Percentiles rank a stretch among this genome's conserved stretches.
Conservation (phyloP, 2,797 vertebrate genomes). For the Peromyscus aztecus region DNA sequence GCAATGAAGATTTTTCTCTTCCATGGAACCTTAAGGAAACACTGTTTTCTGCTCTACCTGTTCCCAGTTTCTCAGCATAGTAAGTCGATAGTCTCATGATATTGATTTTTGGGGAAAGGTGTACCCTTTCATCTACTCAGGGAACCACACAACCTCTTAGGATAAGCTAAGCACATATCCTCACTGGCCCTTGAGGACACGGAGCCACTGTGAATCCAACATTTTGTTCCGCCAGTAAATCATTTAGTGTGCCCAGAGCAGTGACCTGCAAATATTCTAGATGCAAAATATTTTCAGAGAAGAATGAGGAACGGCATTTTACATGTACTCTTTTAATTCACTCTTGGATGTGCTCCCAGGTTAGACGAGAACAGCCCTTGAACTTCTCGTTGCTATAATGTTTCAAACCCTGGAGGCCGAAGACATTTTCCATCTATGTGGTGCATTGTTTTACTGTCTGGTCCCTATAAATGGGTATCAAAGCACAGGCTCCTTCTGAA, state of each 20-base stretch:
- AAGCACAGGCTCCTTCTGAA: conserved; percentile 42
- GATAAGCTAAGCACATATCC: background rate
- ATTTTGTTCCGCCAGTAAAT: conserved; percentile 58
- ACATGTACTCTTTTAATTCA: background rate
- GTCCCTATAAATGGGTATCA: background rate
- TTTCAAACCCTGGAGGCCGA: conserved; percentile 16
- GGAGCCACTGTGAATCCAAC: background rate
- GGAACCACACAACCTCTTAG: background rate
- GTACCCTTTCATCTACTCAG: background rate
- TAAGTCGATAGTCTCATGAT: conserved; percentile 13
- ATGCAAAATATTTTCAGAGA: conserved; percentile 59
- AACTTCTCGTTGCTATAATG: background rate
- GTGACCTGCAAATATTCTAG: conserved; percentile 59
- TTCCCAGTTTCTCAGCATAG: conserved; percentile 31
- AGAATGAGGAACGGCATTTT: conserved; percentile 38
- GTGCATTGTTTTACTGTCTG: background rate
- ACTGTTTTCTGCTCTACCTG: conserved; percentile 24
- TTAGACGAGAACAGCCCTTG: conserved; percentile 10
- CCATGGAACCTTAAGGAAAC: background rate
- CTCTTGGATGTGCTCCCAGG: background rate
- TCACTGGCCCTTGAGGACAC: conserved; percentile 11
- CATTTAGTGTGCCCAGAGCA: conserved; percentile 33
- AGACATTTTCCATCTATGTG: background rate
- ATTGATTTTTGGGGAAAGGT: conserved; percentile 45
- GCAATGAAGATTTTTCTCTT: conserved; percentile 1